A percentile compares a stretch with the other conserved stretches of the same genome.
phyloP scores from a whole-genome alignment of 2,113 vertebrate species.

The Pterocles gutturalis region DNA sequence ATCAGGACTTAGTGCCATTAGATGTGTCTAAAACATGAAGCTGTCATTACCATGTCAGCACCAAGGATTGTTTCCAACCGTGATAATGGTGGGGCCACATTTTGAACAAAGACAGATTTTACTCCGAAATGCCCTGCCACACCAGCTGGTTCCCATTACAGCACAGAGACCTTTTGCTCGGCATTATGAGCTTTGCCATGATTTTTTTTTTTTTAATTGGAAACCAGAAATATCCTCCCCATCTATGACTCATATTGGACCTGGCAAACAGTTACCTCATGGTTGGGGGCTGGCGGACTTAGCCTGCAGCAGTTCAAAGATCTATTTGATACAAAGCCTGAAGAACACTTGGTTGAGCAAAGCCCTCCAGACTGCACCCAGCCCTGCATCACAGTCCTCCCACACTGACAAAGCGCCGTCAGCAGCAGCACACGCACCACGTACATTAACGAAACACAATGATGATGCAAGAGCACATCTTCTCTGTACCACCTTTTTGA shows the following conservation, averaged over 20 bases:
- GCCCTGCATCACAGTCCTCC: not conserved
- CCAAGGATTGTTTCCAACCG: conserved; percentile 50
- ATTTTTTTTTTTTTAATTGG: conserved; percentile 23
- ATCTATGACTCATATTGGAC: conserved; percentile 34
- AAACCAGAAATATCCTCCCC: conserved; percentile 51
- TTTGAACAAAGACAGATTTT: conserved; percentile 59
- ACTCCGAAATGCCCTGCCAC: conserved; percentile 20
- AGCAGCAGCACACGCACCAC: not conserved
- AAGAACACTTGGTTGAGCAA: not conserved
- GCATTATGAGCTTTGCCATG: not conserved
- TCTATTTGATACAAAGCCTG: not conserved
- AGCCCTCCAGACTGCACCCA: not conserved
- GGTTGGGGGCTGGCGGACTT: not conserved
- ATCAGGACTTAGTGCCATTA: conserved; percentile 64
- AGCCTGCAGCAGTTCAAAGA: not conserved
- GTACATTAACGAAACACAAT: rapidly evolving
- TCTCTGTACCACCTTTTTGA: not conserved
- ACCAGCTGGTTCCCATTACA: conserved; percentile 61
- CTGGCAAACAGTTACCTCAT: conserved; percentile 25
- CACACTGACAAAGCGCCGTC: rapidly evolving
- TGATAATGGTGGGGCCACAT: conserved; percentile 52
- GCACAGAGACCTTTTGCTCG: conserved; percentile 43
- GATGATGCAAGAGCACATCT: not conserved
- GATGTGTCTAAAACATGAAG: conserved; percentile 66
- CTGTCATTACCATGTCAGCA: conserved; percentile 67